These are phyloP conservation scores for Andrena minutula DNA, from an alignment of 2,888 invertebrate species.

Conservation along the genomic window DNA sequence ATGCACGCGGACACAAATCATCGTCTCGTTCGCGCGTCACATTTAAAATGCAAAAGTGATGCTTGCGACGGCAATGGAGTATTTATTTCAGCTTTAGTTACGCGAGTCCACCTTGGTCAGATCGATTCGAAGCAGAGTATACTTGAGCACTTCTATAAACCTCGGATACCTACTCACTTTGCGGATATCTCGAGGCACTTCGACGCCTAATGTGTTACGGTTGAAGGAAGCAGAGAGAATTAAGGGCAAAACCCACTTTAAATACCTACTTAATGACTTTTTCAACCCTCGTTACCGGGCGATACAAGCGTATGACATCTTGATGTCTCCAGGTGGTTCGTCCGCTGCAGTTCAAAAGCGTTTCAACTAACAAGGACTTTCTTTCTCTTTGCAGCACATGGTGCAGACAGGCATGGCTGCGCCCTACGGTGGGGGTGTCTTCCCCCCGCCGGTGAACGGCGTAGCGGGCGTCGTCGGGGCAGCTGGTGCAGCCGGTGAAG, in stretches of 20 bases:
- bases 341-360: background rate
- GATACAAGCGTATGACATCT: background rate
- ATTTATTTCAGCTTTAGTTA: constrained; percentile 22
- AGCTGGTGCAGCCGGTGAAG: constrained; percentile 86
- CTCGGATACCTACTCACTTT: background rate
- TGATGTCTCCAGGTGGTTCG: background rate
- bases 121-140: constrained; percentile 12
- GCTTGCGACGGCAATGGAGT: background rate
- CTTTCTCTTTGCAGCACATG: constrained; percentile 92
- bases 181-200: too few species aligned
- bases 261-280: too few species aligned
- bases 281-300: too few species aligned
- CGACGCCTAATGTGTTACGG: too few species aligned
- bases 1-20: constrained; percentile 54
- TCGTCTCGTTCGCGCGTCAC: constrained; percentile 31
- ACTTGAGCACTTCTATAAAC: background rate
- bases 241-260: too few species aligned
- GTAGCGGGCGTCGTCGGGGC: constrained; percentile 85
- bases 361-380: background rate
- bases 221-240: too few species aligned
- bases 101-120: background rate
- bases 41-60: constrained; percentile 48
- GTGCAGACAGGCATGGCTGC: constrained; percentile 95
- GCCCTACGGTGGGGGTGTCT: constrained; percentile 88
- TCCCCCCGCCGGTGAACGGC: constrained; percentile 87